Conservation (phyloP, 2,797 vertebrate species). For the Geotrypetes seraphini region DNA sequence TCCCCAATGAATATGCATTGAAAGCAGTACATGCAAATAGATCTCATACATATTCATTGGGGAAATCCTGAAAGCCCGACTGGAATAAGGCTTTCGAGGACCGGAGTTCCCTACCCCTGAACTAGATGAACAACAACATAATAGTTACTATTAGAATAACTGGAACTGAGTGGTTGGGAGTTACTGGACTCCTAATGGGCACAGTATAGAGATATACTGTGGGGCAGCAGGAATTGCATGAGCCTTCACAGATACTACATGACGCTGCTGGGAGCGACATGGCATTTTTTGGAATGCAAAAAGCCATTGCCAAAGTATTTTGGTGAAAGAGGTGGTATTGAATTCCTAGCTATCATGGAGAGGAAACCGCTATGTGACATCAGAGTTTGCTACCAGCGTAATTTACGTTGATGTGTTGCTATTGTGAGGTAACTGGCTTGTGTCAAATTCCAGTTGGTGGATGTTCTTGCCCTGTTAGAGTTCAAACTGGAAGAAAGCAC, state of each 20-base stretch:
- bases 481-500: too few species aligned
- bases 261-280: background rate
- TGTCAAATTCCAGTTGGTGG: too few species aligned
- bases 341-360: too few species aligned
- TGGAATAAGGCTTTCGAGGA: too few species aligned
- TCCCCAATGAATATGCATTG: too few species aligned
- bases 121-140: constrained; percentile 2
- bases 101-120: too few species aligned
- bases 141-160: background rate
- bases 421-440: too few species aligned
- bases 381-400: background rate
- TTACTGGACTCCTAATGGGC: constrained; percentile 6
- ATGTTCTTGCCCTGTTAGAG: too few species aligned
- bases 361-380: background rate
- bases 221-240: background rate
- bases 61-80: too few species aligned
- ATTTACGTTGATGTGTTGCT: too few species aligned
- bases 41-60: too few species aligned
- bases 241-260: background rate
- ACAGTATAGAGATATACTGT: background rate
- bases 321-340: background rate
- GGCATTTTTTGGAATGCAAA: background rate
- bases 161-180: background rate
- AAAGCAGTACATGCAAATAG: too few species aligned
- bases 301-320: background rate